phyloP scores from a whole-genome alignment of 2,888 invertebrate species.

The Hyposoter didymator region DNA sequence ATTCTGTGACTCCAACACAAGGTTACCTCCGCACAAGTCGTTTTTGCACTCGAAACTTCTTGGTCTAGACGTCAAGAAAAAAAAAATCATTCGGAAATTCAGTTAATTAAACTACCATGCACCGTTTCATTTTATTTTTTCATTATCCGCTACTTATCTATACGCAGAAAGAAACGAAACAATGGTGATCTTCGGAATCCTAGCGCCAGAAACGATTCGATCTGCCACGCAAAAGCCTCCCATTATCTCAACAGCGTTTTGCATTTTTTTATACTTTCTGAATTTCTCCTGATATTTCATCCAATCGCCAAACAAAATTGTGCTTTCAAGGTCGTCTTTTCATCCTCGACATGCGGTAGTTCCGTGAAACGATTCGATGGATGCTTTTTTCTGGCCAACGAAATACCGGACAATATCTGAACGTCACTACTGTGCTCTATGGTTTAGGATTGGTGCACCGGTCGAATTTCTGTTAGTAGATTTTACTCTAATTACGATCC shows the following conservation, averaged over 20 bases:
- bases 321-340: conserved; percentile 24
- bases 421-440: neutral
- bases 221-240: conserved; percentile 22
- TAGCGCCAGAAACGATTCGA: conserved; percentile 35
- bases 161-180: neutral
- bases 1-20: conserved; percentile 36
- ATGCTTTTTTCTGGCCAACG: neutral
- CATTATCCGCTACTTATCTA: conserved; percentile 9
- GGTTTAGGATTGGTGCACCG: neutral
- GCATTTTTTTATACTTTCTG: conserved; percentile 7
- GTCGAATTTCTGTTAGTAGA: too few relatives aligned
- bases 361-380: conserved; percentile 38
- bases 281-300: conserved; percentile 29
- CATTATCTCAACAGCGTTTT: conserved; percentile 39
- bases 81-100: conserved; percentile 38
- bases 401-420: neutral
- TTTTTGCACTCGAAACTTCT: neutral
- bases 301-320: conserved; percentile 22
- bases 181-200: conserved; percentile 10
- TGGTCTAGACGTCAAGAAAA: conserved; percentile 48
- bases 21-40: conserved; percentile 19
- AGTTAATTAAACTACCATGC: conserved; percentile 40
- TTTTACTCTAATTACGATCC: too few relatives aligned
- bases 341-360: neutral
- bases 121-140: conserved; percentile 23